Percentiles rank a stretch among this genome's conserved stretches.
Evolutionary conservation across 2,113 vertebrate genomes (phyloP).

Genomic region (Chaetodon auriga): DNA sequence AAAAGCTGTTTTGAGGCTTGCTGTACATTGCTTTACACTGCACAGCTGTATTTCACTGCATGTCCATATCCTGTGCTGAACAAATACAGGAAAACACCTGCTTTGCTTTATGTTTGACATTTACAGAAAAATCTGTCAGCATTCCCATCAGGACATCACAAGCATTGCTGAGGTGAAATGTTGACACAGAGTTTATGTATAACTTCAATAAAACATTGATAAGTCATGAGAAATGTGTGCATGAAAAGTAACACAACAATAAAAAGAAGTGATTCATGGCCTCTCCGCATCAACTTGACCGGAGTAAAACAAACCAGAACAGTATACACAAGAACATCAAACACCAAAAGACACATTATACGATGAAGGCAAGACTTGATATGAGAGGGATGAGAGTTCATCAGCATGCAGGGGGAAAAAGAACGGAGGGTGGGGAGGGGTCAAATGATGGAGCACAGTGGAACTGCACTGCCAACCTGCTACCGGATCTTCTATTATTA

Average conservation of each 20-base stretch:
- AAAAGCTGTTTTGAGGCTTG: constrained; percentile 5
- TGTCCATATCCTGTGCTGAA: neutral
- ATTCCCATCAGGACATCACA: neutral
- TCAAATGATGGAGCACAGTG: constrained; percentile 77
- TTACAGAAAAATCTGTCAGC: neutral
- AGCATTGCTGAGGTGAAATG: neutral
- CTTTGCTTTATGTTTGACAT: neutral
- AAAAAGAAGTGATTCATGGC: neutral
- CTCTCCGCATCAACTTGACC: constrained; percentile 15
- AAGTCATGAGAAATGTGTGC: constrained; percentile 16
- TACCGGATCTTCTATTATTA: constrained; percentile 98
- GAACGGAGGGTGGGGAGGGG: constrained; percentile 10
- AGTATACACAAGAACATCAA: constrained; percentile 1
- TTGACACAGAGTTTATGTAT: neutral
- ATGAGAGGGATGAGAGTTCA: constrained; percentile 37
- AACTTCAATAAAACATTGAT: constrained; percentile 3
- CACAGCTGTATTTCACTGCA: neutral
- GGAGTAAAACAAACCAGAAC: constrained; percentile 1
- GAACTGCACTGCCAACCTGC: constrained; percentile 92
- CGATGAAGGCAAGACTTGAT: constrained; percentile 38
- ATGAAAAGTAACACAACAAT: constrained; percentile 12
- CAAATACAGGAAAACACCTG: neutral
- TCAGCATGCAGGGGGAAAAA: constrained; percentile 58
- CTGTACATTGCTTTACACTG: neutral
- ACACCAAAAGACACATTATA: constrained; percentile 31